phyloP scores from a whole-genome alignment of 2,888 invertebrate species.

The Notocelia uddmanniana region DNA sequence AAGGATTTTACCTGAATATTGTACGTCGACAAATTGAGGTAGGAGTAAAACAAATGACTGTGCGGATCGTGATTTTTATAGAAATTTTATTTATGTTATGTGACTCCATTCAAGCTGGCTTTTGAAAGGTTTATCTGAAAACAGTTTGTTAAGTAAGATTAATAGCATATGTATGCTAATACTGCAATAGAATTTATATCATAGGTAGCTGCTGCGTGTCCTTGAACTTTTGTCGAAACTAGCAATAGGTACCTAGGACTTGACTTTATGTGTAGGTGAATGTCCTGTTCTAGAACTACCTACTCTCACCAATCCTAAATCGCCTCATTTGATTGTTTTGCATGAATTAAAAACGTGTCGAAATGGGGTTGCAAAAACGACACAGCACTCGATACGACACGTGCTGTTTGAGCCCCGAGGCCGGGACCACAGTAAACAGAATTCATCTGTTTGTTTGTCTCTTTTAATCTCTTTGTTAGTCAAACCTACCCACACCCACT shows the following conservation, averaged over 20 bases:
- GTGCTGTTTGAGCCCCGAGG: slow-evolving; percentile 60
- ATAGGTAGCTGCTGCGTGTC: too few species aligned
- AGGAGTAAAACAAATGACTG: slow-evolving; percentile 31
- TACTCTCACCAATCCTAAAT: too few species aligned
- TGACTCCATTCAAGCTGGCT: background rate
- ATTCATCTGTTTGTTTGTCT: slow-evolving; percentile 21
- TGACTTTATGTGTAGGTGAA: too few species aligned
- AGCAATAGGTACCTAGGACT: too few species aligned
- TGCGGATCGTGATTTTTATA: slow-evolving; percentile 13
- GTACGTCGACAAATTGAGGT: slow-evolving; percentile 29
- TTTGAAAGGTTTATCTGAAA: slow-evolving; percentile 20
- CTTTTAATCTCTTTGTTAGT: slow-evolving; percentile 1
- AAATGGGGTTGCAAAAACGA: background rate
- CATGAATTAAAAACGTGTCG: background rate
- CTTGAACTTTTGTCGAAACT: too few species aligned
- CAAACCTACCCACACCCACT: background rate
- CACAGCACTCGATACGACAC: slow-evolving; percentile 55
- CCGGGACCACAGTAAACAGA: slow-evolving; percentile 47
- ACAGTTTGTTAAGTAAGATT: slow-evolving; percentile 16
- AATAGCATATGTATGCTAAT: background rate
- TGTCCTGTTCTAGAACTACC: too few species aligned
- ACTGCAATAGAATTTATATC: background rate
- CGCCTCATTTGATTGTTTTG: background rate
- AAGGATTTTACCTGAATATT: slow-evolving; percentile 22
- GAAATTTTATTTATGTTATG: slow-evolving; percentile 26